These are phyloP conservation scores for Bryconaethiops microstoma DNA, from an alignment of 2,797 vertebrate genomes.

Conservation along the genomic window DNA sequence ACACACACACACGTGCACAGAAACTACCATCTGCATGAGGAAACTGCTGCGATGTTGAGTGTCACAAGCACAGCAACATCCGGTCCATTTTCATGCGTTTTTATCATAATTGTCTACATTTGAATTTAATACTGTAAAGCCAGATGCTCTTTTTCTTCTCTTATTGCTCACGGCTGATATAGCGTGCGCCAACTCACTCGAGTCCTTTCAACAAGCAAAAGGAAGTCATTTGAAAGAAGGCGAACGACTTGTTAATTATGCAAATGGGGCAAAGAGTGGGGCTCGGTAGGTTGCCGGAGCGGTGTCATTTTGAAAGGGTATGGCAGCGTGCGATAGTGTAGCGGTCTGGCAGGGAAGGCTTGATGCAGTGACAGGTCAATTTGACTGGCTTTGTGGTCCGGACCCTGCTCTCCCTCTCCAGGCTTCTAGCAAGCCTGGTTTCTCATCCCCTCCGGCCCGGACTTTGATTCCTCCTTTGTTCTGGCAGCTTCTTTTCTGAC, in stretches of 20 bases:
- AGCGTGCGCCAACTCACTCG: conserved; percentile 65
- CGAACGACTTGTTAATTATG: conserved; percentile 85
- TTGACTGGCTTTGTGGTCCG: conserved; percentile 86
- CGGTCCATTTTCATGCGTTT: conserved; percentile 9
- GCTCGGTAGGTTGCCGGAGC: conserved; percentile 79
- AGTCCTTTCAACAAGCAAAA: conserved; percentile 70
- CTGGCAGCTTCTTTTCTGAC: conserved; percentile 86
- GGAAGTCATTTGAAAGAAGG: conserved; percentile 75
- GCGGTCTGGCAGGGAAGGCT: conserved; percentile 78
- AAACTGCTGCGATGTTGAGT: background rate
- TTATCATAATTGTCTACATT: conserved; percentile 60
- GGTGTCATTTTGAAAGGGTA: conserved; percentile 82
- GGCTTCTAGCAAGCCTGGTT: conserved; percentile 71
- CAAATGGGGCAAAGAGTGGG: conserved; percentile 74
- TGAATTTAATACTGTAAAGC: conserved; percentile 47
- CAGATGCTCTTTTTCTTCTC: conserved; percentile 53
- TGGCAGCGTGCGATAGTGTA: conserved; percentile 80
- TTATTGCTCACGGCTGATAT: conserved; percentile 52
- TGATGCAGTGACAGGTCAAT: conserved; percentile 92
- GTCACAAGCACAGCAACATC: background rate
- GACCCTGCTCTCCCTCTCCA: conserved; percentile 79
- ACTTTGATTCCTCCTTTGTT: conserved; percentile 96
- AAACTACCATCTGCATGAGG: conserved; percentile 7
- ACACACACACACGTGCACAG: conserved; percentile 15
- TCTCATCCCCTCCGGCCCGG: conserved; percentile 73